These are phyloP conservation scores for Smutsia temminckii DNA, from an alignment of 2,797 vertebrate species.

Conservation along the genomic window DNA sequence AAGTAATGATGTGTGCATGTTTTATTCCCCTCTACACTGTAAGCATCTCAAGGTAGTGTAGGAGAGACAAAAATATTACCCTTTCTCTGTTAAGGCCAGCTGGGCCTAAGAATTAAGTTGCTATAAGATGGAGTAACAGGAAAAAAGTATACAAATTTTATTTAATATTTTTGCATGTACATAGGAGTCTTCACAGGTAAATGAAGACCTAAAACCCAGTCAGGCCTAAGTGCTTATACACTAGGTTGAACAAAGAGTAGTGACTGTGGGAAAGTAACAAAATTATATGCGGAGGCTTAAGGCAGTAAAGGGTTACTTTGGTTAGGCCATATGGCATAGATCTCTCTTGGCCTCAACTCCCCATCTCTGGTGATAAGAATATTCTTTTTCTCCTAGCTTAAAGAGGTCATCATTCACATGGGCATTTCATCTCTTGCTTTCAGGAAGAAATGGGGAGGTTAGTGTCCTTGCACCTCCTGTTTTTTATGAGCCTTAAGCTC, in stretches of 20 bases:
- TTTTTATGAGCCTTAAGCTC: not conserved
- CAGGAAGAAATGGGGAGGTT: not conserved
- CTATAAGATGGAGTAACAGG: not conserved
- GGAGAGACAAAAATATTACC: not conserved
- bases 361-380: not conserved
- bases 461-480: not conserved
- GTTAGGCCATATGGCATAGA: not conserved
- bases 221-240: not conserved
- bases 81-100: too few relatives aligned
- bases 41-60: not conserved
- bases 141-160: not conserved
- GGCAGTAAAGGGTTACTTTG: not conserved
- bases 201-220: not conserved
- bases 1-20: not conserved
- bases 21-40: not conserved
- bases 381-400: not conserved
- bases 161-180: not conserved
- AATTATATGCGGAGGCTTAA: not conserved
- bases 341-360: not conserved
- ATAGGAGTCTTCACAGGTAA: not conserved
- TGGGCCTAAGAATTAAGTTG: not conserved
- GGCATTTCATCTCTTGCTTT: not conserved
- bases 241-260: not conserved
- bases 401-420: not conserved
- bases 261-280: not conserved